These are phyloP conservation scores for Cercopithecus mona DNA, from an alignment of 2,113 vertebrate species.

Conservation along the genomic window DNA sequence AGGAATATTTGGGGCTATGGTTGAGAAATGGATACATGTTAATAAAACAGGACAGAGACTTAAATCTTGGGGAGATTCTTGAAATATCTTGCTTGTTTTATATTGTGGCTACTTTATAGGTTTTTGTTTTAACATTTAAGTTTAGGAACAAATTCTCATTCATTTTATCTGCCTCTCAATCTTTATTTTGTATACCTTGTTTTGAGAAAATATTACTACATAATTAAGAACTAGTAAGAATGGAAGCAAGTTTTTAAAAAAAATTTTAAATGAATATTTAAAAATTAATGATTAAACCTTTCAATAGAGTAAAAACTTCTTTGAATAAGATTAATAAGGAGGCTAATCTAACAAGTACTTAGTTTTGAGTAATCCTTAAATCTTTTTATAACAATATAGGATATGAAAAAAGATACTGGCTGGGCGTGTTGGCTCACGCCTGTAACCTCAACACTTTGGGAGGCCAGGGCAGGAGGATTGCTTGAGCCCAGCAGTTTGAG, in stretches of 20 bases:
- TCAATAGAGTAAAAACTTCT: not conserved
- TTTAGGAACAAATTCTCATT: not conserved
- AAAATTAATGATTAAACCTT: conserved; percentile 11
- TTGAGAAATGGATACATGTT: not conserved
- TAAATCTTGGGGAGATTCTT: not conserved
- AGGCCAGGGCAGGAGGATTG: no score
- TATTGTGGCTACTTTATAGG: not conserved
- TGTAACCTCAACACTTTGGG: no score
- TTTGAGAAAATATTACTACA: conserved; percentile 10
- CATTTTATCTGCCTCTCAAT: not conserved
- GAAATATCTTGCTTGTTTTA: not conserved
- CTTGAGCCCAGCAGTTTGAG: no score
- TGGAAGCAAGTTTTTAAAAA: not conserved
- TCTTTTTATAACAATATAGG: not conserved
- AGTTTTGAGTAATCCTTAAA: conserved; percentile 35
- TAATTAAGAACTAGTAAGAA: conserved; percentile 17
- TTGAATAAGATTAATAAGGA: conserved; percentile 4
- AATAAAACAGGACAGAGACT: not conserved
- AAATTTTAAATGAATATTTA: not conserved
- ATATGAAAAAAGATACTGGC: not conserved
- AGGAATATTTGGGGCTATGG: not conserved
- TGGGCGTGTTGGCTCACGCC: no score
- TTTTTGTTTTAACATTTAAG: conserved; percentile 4
- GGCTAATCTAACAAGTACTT: not conserved
- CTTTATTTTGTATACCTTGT: not conserved